A percentile compares a stretch with the other conserved stretches of the same genome.
These are phyloP conservation scores for Acrobasis repandana DNA, from an alignment of 2,888 invertebrate species.

Conservation along the genomic window DNA sequence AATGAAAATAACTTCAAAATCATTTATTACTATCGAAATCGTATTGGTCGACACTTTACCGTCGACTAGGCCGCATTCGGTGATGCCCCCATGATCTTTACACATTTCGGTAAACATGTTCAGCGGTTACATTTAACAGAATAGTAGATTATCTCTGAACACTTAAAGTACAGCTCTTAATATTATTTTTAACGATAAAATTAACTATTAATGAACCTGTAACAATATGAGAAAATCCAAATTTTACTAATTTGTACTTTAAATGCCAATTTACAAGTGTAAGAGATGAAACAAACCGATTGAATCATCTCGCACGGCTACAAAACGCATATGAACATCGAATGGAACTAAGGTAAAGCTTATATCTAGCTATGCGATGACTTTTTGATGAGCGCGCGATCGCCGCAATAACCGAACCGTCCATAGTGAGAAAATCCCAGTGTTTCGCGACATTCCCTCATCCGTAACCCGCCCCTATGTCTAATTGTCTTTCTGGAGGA, in stretches of 20 bases:
- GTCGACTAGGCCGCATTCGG: constrained; percentile 42
- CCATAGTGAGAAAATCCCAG: constrained; percentile 81
- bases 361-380: constrained; percentile 81
- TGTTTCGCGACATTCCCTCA: constrained; percentile 80
- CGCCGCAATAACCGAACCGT: constrained; percentile 76
- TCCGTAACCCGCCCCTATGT: constrained; percentile 75
- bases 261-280: constrained; percentile 81
- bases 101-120: constrained; percentile 59
- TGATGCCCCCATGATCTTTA: constrained; percentile 54
- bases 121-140: constrained; percentile 70
- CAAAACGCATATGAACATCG: constrained; percentile 68
- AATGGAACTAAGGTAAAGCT: constrained; percentile 73
- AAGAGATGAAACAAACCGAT: constrained; percentile 71
- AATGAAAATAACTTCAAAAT: too few species aligned
- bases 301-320: constrained; percentile 75
- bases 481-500: constrained; percentile 83
- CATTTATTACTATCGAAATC: background rate
- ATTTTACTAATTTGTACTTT: constrained; percentile 83
- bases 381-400: constrained; percentile 76
- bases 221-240: constrained; percentile 81
- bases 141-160: constrained; percentile 78
- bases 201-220: constrained; percentile 82
- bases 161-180: constrained; percentile 83
- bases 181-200: constrained; percentile 73
- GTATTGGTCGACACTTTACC: constrained; percentile 13